A percentile compares a stretch with the other conserved stretches of the same genome.
Evolutionary conservation across 2,797 vertebrate species (phyloP).

Genomic region (Myripristis jacobus): DNA sequence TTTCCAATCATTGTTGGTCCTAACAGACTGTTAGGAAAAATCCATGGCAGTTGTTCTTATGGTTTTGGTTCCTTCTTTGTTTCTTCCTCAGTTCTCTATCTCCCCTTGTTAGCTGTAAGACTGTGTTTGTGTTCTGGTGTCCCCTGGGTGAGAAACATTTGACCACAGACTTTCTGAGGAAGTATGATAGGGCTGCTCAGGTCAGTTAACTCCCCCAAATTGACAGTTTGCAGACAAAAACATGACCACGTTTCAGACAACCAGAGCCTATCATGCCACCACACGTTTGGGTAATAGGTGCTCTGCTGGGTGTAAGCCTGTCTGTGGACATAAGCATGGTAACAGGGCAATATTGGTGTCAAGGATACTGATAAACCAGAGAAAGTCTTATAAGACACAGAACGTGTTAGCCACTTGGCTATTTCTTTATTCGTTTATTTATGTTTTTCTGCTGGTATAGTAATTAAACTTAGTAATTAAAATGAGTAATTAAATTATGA

Average conservation of each 20-base stretch:
- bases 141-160: constrained; percentile 26
- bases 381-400: too few species aligned
- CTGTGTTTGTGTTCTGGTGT: constrained; percentile 26
- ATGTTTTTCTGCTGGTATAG: too few species aligned
- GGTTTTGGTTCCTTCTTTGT: constrained; percentile 49
- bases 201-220: constrained; percentile 45
- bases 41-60: constrained; percentile 10
- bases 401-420: too few species aligned
- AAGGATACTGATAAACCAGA: too few species aligned
- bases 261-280: too few species aligned
- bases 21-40: constrained; percentile 13
- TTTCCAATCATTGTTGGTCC: not conserved
- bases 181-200: constrained; percentile 55
- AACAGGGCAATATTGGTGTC: not conserved
- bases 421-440: too few species aligned
- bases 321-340: not conserved
- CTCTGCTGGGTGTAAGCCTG: constrained; percentile 5
- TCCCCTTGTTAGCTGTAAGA: not conserved
- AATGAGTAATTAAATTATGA: too few species aligned
- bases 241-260: not conserved
- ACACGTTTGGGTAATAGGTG: constrained; percentile 4
- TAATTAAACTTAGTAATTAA: too few species aligned
- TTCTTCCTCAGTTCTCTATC: constrained; percentile 24
- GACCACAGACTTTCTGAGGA: constrained; percentile 69
- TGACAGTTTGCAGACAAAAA: not conserved